These are phyloP conservation scores for Corynorhinus townsendii DNA, from an alignment of 2,113 vertebrate species.

Conservation along the genomic window DNA sequence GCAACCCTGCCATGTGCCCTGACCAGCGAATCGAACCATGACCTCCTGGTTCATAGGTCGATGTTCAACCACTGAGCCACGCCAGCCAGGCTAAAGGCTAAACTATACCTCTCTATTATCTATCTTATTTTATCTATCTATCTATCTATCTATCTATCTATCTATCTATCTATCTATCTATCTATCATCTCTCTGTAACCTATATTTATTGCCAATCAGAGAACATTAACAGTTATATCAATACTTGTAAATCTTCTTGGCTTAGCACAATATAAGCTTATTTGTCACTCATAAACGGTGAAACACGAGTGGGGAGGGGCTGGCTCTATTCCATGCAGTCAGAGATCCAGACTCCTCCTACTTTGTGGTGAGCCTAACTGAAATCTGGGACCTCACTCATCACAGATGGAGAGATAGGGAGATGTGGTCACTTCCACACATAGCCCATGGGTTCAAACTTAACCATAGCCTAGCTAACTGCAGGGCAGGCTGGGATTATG, in stretches of 20 bases:
- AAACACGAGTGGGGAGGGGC: not conserved
- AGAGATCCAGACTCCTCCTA: not conserved
- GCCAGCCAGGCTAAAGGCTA: too few species aligned
- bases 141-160: not conserved
- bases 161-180: not conserved
- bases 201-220: not conserved
- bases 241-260: not conserved
- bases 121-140: not conserved
- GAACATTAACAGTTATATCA: not conserved
- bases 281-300: not conserved
- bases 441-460: not conserved
- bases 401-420: not conserved
- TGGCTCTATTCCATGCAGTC: not conserved
- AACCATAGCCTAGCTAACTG: not conserved
- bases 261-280: not conserved
- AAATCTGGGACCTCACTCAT: not conserved
- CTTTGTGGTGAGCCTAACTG: not conserved
- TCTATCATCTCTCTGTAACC: not conserved
- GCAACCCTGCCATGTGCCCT: too few species aligned
- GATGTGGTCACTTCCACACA: not conserved
- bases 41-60: too few species aligned
- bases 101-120: not conserved
- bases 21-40: too few species aligned
- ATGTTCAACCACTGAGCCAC: too few species aligned
- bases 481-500: not conserved